These are phyloP conservation scores for Heterotilapia buettikoferi DNA, from an alignment of 2,113 vertebrate genomes.

Conservation along the genomic window DNA sequence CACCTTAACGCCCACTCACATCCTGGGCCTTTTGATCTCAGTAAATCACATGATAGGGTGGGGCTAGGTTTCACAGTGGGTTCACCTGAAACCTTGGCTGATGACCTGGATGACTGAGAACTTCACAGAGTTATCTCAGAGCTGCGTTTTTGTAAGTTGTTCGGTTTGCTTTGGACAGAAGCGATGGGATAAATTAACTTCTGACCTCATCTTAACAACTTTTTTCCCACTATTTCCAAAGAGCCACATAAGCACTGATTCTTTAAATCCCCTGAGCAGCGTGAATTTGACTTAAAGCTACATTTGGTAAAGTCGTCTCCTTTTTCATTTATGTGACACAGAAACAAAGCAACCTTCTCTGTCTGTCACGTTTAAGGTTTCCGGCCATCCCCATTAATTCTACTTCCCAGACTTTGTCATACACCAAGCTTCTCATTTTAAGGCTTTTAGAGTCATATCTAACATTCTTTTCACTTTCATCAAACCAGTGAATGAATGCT, in stretches of 20 bases:
- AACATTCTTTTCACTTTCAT: background rate
- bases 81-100: background rate
- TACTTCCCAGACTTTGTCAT: background rate
- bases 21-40: background rate
- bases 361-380: background rate
- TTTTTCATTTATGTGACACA: background rate
- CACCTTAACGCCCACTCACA: background rate
- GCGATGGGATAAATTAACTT: background rate
- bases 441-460: background rate
- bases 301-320: background rate
- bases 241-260: background rate
- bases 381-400: background rate
- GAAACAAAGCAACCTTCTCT: background rate
- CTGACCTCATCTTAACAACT: background rate
- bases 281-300: background rate
- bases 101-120: background rate
- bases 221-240: background rate
- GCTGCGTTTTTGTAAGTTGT: background rate
- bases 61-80: background rate
- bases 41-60: background rate
- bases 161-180: background rate
- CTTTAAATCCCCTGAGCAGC: background rate
- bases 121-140: background rate
- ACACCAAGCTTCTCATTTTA: background rate
- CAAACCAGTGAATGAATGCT: background rate